A percentile compares a stretch with the other conserved stretches of the same genome.
phyloP scores from a whole-genome alignment of 2,797 vertebrate species.

The Chrosomus eos region DNA sequence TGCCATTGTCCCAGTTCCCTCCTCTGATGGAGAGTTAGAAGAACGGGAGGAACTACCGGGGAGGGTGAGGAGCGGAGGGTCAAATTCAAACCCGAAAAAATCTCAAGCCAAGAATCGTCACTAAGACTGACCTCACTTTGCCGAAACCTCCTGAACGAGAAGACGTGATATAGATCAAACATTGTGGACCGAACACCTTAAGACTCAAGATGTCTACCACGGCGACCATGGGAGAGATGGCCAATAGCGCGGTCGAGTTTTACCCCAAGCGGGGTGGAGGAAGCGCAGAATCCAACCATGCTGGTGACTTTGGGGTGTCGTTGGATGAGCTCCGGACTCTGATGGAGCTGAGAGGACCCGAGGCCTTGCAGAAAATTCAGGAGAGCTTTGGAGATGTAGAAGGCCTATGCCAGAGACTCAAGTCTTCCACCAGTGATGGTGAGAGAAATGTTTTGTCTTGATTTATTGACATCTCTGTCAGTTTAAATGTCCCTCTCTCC shows the following conservation, averaged over 20 bases:
- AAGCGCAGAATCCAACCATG: conserved; percentile 77
- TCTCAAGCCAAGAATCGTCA: conserved; percentile 11
- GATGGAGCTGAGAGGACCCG: conserved; percentile 88
- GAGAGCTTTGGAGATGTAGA: conserved; percentile 84
- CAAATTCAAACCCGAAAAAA: conserved; percentile 54
- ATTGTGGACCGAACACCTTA: conserved; percentile 31
- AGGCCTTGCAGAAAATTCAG: conserved; percentile 88
- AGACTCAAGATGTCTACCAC: conserved; percentile 75
- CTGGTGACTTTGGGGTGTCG: conserved; percentile 84
- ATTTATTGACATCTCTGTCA: not conserved
- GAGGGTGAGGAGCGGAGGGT: conserved; percentile 62
- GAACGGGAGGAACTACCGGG: conserved; percentile 53
- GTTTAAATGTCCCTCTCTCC: not conserved
- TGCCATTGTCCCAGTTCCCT: conserved; percentile 46
- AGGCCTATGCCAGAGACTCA: conserved; percentile 87
- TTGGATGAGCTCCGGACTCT: conserved; percentile 85
- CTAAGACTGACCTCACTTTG: conserved; percentile 17
- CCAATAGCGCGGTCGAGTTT: conserved; percentile 89
- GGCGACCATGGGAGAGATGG: conserved; percentile 87
- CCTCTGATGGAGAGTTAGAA: conserved; percentile 75
- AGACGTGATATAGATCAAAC: conserved; percentile 55
- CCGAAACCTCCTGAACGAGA: conserved; percentile 47
- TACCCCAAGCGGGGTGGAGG: conserved; percentile 82
- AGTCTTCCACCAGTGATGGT: conserved; percentile 87
- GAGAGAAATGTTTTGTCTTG: conserved; percentile 56